Conservation (phyloP, 2,888 invertebrate species). For the Polyploca ridens region DNA sequence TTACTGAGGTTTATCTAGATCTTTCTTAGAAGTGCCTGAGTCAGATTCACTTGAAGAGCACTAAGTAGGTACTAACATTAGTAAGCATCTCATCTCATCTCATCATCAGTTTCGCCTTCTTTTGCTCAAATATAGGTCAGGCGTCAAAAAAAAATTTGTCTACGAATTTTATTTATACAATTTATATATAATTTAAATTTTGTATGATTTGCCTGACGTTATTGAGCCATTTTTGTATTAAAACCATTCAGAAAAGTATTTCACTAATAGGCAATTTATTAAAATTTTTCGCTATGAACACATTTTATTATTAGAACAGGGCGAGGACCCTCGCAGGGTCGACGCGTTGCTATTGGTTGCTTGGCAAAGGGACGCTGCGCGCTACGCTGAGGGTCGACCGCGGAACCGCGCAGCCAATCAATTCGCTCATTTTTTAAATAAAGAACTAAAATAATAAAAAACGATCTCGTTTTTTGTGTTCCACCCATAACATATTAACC, state of each 20-base stretch:
- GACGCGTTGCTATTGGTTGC: conserved; percentile 62
- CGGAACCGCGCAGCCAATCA: conserved; percentile 79
- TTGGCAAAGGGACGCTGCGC: conserved; percentile 59
- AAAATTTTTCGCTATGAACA: conserved; percentile 37
- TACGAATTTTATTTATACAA: no score
- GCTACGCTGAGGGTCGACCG: conserved; percentile 48
- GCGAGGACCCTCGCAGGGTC: conserved; percentile 69
- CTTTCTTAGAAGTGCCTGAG: no score
- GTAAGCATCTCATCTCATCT: no score
- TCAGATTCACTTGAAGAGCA: no score
- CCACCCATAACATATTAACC: conserved; percentile 43
- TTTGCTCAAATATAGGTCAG: no score
- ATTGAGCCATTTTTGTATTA: neutral
- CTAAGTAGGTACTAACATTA: no score
- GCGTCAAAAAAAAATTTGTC: no score
- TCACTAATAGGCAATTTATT: conserved; percentile 9
- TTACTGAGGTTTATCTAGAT: no score
- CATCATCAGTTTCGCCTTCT: no score
- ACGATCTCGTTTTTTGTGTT: conserved; percentile 60
- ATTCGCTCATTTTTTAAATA: conserved; percentile 82
- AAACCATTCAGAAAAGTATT: neutral
- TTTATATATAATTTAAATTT: no score
- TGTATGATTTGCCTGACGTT: no score
- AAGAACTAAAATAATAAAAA: conserved; percentile 79
- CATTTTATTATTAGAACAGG: conserved; percentile 58